These are phyloP conservation scores for Hetaerina americana DNA, from an alignment of 1,140 invertebrate genomes.

Conservation along the genomic window DNA sequence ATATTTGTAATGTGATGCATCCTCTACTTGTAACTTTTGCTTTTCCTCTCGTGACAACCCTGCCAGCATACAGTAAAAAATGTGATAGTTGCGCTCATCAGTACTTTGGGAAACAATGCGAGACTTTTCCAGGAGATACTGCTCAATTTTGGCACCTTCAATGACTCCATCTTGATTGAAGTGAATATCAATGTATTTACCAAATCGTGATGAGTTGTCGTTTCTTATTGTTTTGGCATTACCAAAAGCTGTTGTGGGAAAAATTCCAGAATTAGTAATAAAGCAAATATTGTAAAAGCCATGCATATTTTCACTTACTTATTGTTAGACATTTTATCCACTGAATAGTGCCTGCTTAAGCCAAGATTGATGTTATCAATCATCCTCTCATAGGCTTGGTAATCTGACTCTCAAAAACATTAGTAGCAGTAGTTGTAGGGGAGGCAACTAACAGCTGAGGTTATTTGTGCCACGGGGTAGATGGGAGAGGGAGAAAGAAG, in stretches of 20 bases:
- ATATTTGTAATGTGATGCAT: conserved; percentile 64
- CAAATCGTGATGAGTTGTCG: conserved; percentile 91
- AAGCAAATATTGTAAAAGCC: neutral
- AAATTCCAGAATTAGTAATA: conserved; percentile 1
- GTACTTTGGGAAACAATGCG: conserved; percentile 77
- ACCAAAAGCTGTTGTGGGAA: conserved; percentile 63
- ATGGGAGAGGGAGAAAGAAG: no score
- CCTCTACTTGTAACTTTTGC: conserved; percentile 57
- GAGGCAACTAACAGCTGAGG: no score
- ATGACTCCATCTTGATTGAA: conserved; percentile 78
- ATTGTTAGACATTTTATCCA: neutral
- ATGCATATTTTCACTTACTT: neutral
- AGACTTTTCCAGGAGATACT: conserved; percentile 91
- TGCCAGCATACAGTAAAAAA: conserved; percentile 85
- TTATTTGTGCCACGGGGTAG: no score
- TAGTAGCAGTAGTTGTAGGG: no score
- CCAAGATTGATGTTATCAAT: no score
- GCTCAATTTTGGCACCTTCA: conserved; percentile 87
- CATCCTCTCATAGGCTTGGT: no score
- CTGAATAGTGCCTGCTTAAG: no score
- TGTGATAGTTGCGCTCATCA: conserved; percentile 90
- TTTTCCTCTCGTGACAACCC: conserved; percentile 70
- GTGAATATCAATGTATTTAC: conserved; percentile 93
- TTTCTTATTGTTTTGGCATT: conserved; percentile 94
- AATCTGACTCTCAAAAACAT: no score